Evolutionary conservation across 30 jellyfish, hydroid and myxozoan species (phyloP).

Genomic region (Hydractinia symbiolongicarpus): DNA sequence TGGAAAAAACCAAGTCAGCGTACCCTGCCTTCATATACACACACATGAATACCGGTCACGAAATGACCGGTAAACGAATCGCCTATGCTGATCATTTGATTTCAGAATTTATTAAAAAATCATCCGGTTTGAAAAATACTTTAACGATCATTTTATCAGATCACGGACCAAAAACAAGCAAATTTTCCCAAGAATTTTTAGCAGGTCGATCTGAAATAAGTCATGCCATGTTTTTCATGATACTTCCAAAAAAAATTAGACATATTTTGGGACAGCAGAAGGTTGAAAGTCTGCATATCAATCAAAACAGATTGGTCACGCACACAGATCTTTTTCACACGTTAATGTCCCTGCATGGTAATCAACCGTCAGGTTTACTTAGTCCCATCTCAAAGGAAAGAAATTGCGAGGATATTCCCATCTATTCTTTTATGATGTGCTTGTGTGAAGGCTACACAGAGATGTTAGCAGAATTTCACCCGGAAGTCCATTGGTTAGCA

Average conservation of each 20-base stretch:
- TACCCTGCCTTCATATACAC: slow-evolving; percentile 66
- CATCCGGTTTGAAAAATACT: slow-evolving; percentile 47
- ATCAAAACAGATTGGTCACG: slow-evolving; percentile 63
- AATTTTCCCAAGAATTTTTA: slow-evolving; percentile 58
- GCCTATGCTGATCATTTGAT: slow-evolving; percentile 62
- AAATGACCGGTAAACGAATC: slow-evolving; percentile 81
- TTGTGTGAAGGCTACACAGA: slow-evolving; percentile 62
- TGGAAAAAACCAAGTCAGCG: slow-evolving; percentile 4
- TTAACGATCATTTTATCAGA: slow-evolving; percentile 77
- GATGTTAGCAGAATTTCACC: slow-evolving; percentile 54
- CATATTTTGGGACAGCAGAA: slow-evolving; percentile 33
- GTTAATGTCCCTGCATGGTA: slow-evolving; percentile 41
- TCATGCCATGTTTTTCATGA: slow-evolving; percentile 79
- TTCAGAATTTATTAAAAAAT: slow-evolving; percentile 36
- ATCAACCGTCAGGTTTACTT: slow-evolving; percentile 58
- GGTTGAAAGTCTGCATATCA: slow-evolving; percentile 31
- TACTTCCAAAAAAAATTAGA: slow-evolving; percentile 52
- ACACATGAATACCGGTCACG: slow-evolving; percentile 93
- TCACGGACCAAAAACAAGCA: slow-evolving; percentile 97
- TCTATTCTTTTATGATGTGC: slow-evolving; percentile 81
- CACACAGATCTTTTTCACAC: slow-evolving; percentile 65
- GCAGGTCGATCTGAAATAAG: slow-evolving; percentile 90
- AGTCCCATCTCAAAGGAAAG: slow-evolving; percentile 43
- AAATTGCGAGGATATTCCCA: slow-evolving; percentile 64
- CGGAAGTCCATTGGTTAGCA: slow-evolving; percentile 80